Percentiles rank a stretch among this genome's conserved stretches.
Evolutionary conservation across 2,797 vertebrate genomes (phyloP).

Genomic region (Sibirionetta formosa): DNA sequence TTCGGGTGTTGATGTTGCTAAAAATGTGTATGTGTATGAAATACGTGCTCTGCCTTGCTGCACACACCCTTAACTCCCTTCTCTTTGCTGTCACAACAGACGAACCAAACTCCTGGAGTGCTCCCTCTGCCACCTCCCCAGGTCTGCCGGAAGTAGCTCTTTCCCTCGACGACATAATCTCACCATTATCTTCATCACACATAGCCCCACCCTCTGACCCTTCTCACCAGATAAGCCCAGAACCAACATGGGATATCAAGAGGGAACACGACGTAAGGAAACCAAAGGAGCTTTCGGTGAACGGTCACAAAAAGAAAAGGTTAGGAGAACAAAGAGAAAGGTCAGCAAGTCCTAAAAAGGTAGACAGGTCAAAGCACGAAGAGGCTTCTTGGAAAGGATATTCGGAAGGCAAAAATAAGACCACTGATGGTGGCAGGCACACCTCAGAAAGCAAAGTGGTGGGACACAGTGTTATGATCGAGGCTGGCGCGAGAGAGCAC

Average conservation of each 20-base stretch:
- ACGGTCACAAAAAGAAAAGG: conserved; percentile 88
- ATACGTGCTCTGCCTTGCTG: not conserved
- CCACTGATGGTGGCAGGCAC: conserved; percentile 89
- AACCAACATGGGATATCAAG: conserved; percentile 90
- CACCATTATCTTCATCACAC: conserved; percentile 94
- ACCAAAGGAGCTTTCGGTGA: conserved; percentile 87
- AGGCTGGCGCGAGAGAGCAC: conserved; percentile 81
- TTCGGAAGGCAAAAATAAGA: conserved; percentile 82
- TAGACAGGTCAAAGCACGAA: conserved; percentile 85
- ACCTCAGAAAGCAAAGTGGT: conserved; percentile 84
- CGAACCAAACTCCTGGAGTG: conserved; percentile 94
- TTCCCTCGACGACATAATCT: conserved; percentile 90
- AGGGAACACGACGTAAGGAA: conserved; percentile 87
- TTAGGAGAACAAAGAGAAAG: conserved; percentile 88
- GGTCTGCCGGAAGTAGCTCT: conserved; percentile 97
- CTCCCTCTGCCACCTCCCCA: conserved; percentile 95
- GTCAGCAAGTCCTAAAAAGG: conserved; percentile 88
- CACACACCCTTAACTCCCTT: not conserved
- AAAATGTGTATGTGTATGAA: not conserved
- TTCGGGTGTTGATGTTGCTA: not conserved
- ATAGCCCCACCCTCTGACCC: conserved; percentile 91
- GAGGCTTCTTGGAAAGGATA: conserved; percentile 84
- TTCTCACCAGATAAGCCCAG: conserved; percentile 90
- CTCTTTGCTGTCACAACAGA: conserved; percentile 86
- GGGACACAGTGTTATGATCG: conserved; percentile 79